These are phyloP conservation scores for Hirtodrosophila alboralis DNA, from an alignment of 2,888 invertebrate species.

Conservation along the genomic window DNA sequence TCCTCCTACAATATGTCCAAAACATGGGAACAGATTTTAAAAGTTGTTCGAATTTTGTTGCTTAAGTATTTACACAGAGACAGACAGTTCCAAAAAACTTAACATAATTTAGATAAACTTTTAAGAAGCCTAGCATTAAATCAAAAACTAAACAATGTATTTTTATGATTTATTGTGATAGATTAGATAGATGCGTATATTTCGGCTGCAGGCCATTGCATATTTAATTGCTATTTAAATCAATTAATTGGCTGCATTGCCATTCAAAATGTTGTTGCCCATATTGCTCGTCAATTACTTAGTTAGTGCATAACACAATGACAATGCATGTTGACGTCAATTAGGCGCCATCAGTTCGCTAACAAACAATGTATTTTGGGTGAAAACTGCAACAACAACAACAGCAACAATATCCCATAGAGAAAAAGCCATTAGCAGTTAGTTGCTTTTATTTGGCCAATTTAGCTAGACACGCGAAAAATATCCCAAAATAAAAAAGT, in stretches of 20 bases:
- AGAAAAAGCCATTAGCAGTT: constrained; percentile 47
- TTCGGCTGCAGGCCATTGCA: constrained; percentile 12
- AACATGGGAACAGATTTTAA: no score
- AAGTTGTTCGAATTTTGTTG: no score
- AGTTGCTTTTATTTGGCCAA: constrained; percentile 55
- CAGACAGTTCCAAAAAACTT: no score
- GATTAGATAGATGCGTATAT: no score
- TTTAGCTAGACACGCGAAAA: constrained; percentile 21
- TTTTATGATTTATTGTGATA: no score
- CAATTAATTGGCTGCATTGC: constrained; percentile 45
- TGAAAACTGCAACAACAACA: constrained; percentile 24
- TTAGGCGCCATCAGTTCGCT: constrained; percentile 51
- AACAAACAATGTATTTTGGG: constrained; percentile 39
- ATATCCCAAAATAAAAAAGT: constrained; percentile 9
- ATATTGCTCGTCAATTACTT: constrained; percentile 41
- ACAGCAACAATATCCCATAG: constrained; percentile 20
- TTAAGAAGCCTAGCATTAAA: no score
- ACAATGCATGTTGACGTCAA: constrained; percentile 54
- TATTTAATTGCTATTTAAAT: constrained; percentile 59
- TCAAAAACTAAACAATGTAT: no score
- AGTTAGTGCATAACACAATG: constrained; percentile 52
- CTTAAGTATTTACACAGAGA: no score
- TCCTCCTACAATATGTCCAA: no score
- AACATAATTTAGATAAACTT: no score
- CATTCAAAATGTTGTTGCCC: constrained; percentile 23